phyloP scores from a whole-genome alignment of 2,113 vertebrate genomes.

The Colossoma macropomum region DNA sequence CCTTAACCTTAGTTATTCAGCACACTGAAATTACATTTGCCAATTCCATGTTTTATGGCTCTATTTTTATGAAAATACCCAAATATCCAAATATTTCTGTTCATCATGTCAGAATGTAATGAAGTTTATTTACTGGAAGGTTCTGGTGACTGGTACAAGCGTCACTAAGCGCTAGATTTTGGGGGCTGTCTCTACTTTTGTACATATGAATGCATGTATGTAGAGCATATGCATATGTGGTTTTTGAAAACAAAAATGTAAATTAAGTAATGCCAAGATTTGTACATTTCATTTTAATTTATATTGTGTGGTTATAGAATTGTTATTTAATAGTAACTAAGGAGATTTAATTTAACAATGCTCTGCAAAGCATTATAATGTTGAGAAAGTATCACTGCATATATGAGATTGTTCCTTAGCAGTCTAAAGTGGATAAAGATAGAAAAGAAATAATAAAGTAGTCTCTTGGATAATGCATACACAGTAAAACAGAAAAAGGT shows the following conservation, averaged over 20 bases:
- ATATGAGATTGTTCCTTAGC: conserved; percentile 63
- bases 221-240: conserved; percentile 76
- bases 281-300: conserved; percentile 80
- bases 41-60: background rate
- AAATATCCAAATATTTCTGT: background rate
- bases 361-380: conserved; percentile 72
- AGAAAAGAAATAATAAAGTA: conserved; percentile 8
- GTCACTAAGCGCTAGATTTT: background rate
- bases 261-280: conserved; percentile 78
- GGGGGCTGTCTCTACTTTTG: conserved; percentile 3
- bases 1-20: background rate
- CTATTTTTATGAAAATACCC: background rate
- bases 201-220: conserved; percentile 69
- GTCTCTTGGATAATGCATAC: conserved; percentile 32
- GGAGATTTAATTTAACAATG: conserved; percentile 69
- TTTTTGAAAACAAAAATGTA: conserved; percentile 77
- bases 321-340: conserved; percentile 76
- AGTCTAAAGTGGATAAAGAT: conserved; percentile 45
- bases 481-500: conserved; percentile 30
- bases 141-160: background rate
- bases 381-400: conserved; percentile 65
- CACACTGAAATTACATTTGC: background rate
- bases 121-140: conserved; percentile 7
- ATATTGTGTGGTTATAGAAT: conserved; percentile 73
- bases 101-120: background rate